Evolutionary conservation across 2,113 vertebrate species (phyloP).

Genomic region (Phyllopteryx taeniolatus): DNA sequence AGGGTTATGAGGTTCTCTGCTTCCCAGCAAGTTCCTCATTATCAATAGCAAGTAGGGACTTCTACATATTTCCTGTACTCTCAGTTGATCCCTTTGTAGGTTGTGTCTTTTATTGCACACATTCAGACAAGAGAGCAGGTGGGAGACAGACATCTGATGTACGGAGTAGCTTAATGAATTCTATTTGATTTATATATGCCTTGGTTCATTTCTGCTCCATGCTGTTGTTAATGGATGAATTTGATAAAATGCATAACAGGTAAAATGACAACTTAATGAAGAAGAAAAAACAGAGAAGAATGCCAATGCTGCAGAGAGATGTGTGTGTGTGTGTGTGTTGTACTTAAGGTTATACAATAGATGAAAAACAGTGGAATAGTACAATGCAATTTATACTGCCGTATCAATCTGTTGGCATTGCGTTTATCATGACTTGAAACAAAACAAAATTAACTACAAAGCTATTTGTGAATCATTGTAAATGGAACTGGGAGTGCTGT

Average conservation of each 20-base stretch:
- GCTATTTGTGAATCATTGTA: not conserved
- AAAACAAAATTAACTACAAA: not conserved
- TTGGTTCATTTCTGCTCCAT: constrained; percentile 13
- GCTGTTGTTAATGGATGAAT: constrained; percentile 17
- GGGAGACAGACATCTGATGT: constrained; percentile 1
- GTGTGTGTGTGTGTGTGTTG: not conserved
- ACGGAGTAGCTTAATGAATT: constrained; percentile 23
- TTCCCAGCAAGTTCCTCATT: constrained; percentile 40
- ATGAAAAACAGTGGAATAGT: not conserved
- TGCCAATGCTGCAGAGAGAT: not conserved
- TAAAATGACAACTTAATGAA: constrained; percentile 1
- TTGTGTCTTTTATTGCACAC: constrained; percentile 6
- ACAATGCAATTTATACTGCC: not conserved
- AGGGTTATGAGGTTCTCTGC: constrained; percentile 34
- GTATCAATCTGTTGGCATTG: not conserved
- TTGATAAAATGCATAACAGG: constrained; percentile 11
- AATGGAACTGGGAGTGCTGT: not conserved
- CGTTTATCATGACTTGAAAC: not conserved
- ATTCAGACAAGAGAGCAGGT: constrained; percentile 11
- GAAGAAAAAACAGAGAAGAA: not conserved
- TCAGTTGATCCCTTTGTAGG: constrained; percentile 9
- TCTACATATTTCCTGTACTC: constrained; percentile 28
- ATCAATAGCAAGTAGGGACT: constrained; percentile 33
- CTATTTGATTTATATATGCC: constrained; percentile 15
- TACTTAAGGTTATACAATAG: not conserved